Evolutionary conservation across 2,113 vertebrate species (phyloP), one percentile per base, ranked within the genome.

Genomic region (Ptilorrhoa leucosticta): DNA sequence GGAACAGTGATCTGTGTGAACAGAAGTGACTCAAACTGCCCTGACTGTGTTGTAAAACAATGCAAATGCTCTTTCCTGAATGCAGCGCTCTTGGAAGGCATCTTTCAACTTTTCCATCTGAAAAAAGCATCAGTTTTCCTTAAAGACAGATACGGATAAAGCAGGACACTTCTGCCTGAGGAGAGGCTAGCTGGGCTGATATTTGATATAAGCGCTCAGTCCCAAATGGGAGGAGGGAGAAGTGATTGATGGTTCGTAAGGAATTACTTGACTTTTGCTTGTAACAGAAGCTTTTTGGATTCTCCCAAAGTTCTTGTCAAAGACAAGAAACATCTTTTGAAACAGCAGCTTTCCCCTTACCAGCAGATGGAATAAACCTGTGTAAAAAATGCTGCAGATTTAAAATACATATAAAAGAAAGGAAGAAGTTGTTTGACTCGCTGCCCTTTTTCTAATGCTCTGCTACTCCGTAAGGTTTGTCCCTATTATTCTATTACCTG

Each of bases 191-290:
- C 77, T 85, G 57, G 45, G 50, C 79, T 97, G 96, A 95, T 94
- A 96, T 79, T 92, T 84, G 96, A 97, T 97, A 97, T 90, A 94
- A 87, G 73, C 0, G 3, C 78, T 96, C 45, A 14, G 83, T 89
- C 95, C 94, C 93, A 90, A 90, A 83, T 82, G 94, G 86, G 90
- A 96, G 90, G 91, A 96, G 92, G 61, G 82, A 93, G 66, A 71
- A 50, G 77, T 97, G 95, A 95, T 96, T 95, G 93, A 97, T 96
- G 93, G 77, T 94, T 96, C 44, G 14, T 57, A 81, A 82, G 88
- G 71, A 58, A 30, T 51, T 72, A 86, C 58, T 93, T 83, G 86
- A 86, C 84, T 96, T 63, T 58, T 65, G 64, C 83, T 89, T 94
- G 93, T 96, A 96, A 93, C 50, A 86, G 63, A 64, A 94, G 83